A percentile compares a stretch with the other conserved stretches of the same genome.
Conservation (phyloP, 2,888 invertebrate species). For the Meta bourneti region DNA sequence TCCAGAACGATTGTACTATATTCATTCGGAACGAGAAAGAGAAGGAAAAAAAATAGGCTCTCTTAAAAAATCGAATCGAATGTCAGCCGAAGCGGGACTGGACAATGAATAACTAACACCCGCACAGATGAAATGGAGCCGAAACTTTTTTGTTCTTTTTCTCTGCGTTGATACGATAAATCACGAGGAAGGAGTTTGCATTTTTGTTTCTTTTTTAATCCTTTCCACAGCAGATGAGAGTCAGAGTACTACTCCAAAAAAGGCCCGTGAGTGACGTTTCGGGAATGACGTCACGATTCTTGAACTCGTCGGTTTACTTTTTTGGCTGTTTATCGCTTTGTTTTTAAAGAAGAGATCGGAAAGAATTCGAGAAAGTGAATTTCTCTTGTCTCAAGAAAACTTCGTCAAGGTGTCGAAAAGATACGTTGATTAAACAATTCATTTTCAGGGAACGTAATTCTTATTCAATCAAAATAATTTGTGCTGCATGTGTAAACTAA, state of each 20-base stretch:
- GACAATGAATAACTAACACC: constrained; percentile 44
- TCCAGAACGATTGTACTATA: constrained; percentile 18
- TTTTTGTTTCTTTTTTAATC: constrained; percentile 9
- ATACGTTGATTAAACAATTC: too few species aligned
- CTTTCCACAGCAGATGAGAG: constrained; percentile 11
- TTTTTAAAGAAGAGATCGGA: not conserved
- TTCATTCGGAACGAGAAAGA: not conserved
- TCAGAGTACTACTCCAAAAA: constrained; percentile 23
- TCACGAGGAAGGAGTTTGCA: constrained; percentile 11
- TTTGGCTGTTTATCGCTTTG: constrained; percentile 26
- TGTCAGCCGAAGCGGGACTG: constrained; percentile 29
- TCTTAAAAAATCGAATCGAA: constrained; percentile 14
- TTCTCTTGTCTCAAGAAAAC: too few species aligned
- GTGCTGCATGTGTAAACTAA: too few species aligned
- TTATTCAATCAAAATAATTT: too few species aligned
- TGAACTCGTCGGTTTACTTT: not conserved
- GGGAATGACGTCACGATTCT: constrained; percentile 14
- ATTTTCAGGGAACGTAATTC: too few species aligned
- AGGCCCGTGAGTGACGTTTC: constrained; percentile 41
- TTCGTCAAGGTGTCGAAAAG: too few species aligned
- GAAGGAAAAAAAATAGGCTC: not conserved
- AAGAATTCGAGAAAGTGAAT: not conserved
- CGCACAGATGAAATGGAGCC: constrained; percentile 45
- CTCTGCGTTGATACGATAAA: constrained; percentile 24
- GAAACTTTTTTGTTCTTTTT: constrained; percentile 20